Evolutionary conservation across 1,140 invertebrate species (phyloP).

Genomic region (Chrysomallon squamiferum): DNA sequence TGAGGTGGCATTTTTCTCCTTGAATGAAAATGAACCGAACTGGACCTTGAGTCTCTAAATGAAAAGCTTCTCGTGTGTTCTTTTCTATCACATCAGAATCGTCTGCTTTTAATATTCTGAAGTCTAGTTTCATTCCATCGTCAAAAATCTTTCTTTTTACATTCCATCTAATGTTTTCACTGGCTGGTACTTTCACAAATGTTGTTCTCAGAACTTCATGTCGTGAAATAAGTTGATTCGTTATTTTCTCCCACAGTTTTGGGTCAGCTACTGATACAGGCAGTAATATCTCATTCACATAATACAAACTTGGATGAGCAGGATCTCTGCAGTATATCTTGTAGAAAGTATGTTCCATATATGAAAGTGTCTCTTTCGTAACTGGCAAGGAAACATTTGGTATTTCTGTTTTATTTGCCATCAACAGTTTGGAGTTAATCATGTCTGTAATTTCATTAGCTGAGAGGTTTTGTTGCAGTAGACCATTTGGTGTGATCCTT

Average conservation of each 20-base stretch:
- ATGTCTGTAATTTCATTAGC: neutral
- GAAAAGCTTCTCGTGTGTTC: constrained; percentile 15
- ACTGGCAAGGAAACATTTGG: neutral
- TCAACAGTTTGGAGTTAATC: neutral
- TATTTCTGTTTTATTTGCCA: neutral
- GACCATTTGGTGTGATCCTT: neutral
- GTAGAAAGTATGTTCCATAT: no score
- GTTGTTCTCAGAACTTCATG: neutral
- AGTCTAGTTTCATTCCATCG: constrained; percentile 6
- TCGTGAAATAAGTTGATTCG: neutral
- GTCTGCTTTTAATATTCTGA: neutral
- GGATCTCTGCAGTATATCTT: no score
- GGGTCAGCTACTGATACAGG: no score
- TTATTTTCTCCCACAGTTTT: neutral
- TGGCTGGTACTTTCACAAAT: neutral
- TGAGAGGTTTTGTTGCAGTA: neutral
- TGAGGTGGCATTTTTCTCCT: neutral
- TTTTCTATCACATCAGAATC: neutral
- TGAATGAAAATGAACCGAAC: constrained; percentile 18
- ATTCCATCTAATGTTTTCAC: neutral
- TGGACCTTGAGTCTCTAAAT: constrained; percentile 13
- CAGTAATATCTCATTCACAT: no score
- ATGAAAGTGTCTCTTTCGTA: no score
- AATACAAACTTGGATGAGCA: no score
- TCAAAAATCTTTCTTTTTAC: constrained; percentile 7